Evolutionary conservation across 2,113 vertebrate species (phyloP).

Genomic region (Pristiophorus japonicus): DNA sequence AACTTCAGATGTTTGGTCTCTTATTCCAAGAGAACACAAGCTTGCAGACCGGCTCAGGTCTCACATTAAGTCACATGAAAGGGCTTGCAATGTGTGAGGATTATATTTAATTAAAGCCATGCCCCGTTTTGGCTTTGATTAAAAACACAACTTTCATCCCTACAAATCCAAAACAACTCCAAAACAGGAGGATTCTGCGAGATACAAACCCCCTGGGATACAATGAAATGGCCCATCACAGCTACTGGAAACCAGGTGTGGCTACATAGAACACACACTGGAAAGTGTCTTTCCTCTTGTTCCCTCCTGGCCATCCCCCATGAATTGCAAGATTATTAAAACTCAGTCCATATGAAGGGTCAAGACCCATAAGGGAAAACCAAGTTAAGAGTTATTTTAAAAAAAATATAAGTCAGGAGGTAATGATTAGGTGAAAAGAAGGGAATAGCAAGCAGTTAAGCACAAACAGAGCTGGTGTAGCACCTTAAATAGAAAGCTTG

Average conservation of each 20-base stretch:
- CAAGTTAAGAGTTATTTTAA: no score
- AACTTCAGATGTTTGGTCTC: conserved; percentile 56
- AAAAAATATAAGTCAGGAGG: no score
- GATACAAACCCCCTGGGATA: neutral
- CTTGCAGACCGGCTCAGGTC: neutral
- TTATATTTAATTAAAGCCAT: conserved; percentile 55
- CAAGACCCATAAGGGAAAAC: neutral
- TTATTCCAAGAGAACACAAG: neutral
- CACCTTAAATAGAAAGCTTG: no score
- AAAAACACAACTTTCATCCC: conserved; percentile 51
- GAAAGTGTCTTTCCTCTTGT: neutral
- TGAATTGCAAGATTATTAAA: neutral
- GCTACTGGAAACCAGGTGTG: no score
- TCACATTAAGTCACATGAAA: conserved; percentile 54
- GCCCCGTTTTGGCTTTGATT: conserved; percentile 45
- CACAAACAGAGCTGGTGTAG: no score
- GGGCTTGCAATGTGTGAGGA: conserved; percentile 56
- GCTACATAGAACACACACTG: neutral
- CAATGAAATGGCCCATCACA: neutral
- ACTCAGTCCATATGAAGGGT: neutral
- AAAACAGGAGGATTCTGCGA: conserved; percentile 39
- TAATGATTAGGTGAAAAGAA: neutral
- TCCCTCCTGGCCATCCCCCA: neutral
- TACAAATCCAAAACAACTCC: conserved; percentile 45
- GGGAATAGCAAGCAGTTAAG: no score